Conservation (phyloP, 1,140 invertebrate species). For the Drosophila varians region DNA sequence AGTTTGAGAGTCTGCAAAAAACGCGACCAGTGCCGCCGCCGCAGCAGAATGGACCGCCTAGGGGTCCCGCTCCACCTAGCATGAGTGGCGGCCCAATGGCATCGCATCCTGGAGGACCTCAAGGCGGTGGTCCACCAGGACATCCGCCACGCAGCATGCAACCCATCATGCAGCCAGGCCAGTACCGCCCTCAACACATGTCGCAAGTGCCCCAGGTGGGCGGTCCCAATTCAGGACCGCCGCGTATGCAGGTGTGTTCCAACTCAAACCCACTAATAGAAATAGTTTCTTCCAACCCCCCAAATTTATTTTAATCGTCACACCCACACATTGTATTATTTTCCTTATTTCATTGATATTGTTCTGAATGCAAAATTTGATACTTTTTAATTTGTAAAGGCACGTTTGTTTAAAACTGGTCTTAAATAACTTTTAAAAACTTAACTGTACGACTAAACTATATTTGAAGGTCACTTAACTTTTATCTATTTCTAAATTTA, state of each 20-base stretch:
- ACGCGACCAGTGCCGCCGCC: slow-evolving; percentile 91
- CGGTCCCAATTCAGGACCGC: slow-evolving; percentile 76
- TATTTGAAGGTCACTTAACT: neutral
- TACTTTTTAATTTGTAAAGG: slow-evolving; percentile 25
- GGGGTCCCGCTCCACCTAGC: slow-evolving; percentile 84
- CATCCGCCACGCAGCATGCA: slow-evolving; percentile 87
- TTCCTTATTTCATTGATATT: slow-evolving; percentile 65
- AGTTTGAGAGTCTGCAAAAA: slow-evolving; percentile 96
- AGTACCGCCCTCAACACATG: slow-evolving; percentile 82
- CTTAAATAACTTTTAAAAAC: slow-evolving; percentile 25
- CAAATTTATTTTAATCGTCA: slow-evolving; percentile 44
- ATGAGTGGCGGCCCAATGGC: slow-evolving; percentile 74
- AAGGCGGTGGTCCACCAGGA: slow-evolving; percentile 83
- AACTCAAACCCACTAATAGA: neutral
- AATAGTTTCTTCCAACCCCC: slow-evolving; percentile 1
- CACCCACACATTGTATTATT: slow-evolving; percentile 55
- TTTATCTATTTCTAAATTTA: neutral
- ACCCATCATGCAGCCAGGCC: slow-evolving; percentile 76
- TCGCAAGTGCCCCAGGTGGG: slow-evolving; percentile 84
- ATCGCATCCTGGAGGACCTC: slow-evolving; percentile 83
- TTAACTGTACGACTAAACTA: slow-evolving; percentile 1
- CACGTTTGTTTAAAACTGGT: slow-evolving; percentile 2
- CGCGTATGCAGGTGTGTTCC: slow-evolving; percentile 80
- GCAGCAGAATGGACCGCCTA: slow-evolving; percentile 84
- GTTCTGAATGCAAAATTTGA: slow-evolving; percentile 82